Evolutionary conservation across 2,113 vertebrate species (phyloP), one percentile per base, ranked within the genome.

Genomic region (Urocolius indicus): DNA sequence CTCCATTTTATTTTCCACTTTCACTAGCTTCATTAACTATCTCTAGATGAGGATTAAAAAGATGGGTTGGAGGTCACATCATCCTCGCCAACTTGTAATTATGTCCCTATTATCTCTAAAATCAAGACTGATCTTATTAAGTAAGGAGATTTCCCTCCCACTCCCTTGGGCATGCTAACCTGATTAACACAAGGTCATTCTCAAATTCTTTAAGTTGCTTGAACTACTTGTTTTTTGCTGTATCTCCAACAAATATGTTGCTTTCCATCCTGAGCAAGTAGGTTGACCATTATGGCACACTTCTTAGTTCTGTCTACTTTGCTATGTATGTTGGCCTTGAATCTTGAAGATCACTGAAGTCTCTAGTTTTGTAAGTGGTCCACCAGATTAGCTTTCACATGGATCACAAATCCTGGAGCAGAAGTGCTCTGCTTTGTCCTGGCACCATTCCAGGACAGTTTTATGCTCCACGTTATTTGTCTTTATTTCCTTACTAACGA

Each of bases 81-180:
- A 97, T 94, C 85, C 94, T 96, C 87, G 0, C 75, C 90, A 90
- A 94, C 89, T 97, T 96, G 95, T 96, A 96, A 96, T 97, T 97
- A 95, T 94, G 90, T 95, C 92, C 96, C 94, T 95, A 93, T 95
- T 97, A 97, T 88, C 90, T 97, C 93, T 97, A 96, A 96, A 96
- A 95, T 97, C 96, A 97, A 97, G 94, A 97, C 95, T 96, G 93
- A 97, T 97, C 95, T 97, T 97, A 96, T 94, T 97, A 97, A 96
- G 96, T 95, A 97, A 95, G 93, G 94, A 96, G 94, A 95, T 97
- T 96, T 96, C 93, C 75, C 93, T 95, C 95, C 90, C 65, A 88
- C 90, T 96, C 96, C 76, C 93, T 81, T 88, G 94, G 83, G 95
- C 62, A 16, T 23, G 91, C 85, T 97, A 94, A 96, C 95, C 94